Percentiles rank a stretch among this genome's conserved stretches.
phyloP scores from a whole-genome alignment of 2,888 invertebrate species.

The Cetonia aurata region DNA sequence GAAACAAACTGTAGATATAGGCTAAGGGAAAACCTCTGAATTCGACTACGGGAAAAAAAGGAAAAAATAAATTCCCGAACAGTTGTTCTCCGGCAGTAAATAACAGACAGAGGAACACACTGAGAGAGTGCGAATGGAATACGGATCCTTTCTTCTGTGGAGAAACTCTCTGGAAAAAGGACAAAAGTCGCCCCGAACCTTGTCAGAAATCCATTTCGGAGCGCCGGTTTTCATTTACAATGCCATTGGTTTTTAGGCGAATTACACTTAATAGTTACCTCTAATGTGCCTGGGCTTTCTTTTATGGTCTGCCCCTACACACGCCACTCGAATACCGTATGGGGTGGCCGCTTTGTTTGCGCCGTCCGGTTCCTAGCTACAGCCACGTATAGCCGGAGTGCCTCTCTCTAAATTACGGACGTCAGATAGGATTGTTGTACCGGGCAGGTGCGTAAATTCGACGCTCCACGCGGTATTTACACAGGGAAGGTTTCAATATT shows the following conservation, averaged over 20 bases:
- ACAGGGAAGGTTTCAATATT: constrained; percentile 51
- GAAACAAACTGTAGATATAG: too few relatives aligned
- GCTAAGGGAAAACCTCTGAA: too few relatives aligned
- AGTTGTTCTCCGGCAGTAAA: constrained; percentile 21
- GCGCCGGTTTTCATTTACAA: constrained; percentile 35
- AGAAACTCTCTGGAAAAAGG: neutral
- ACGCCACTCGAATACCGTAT: constrained; percentile 51
- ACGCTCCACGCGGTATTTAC: constrained; percentile 48
- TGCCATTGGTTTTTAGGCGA: constrained; percentile 40
- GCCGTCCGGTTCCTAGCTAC: constrained; percentile 12
- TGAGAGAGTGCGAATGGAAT: constrained; percentile 12
- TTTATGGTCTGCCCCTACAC: constrained; percentile 49
- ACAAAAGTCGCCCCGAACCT: constrained; percentile 30
- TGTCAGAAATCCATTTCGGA: constrained; percentile 36
- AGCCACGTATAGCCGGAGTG: constrained; percentile 9
- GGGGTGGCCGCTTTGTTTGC: constrained; percentile 49
- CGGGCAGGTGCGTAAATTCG: constrained; percentile 54
- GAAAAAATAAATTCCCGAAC: constrained; percentile 27
- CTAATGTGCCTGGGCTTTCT: constrained; percentile 54
- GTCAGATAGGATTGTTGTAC: constrained; percentile 53
- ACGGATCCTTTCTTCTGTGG: neutral
- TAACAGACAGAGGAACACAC: neutral
- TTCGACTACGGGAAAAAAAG: neutral
- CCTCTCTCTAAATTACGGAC: constrained; percentile 51
- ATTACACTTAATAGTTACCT: constrained; percentile 52